Base-by-base conservation (phyloP, 2,113 vertebrate genomes). In the Myxocyprinus asiaticus region DNA sequence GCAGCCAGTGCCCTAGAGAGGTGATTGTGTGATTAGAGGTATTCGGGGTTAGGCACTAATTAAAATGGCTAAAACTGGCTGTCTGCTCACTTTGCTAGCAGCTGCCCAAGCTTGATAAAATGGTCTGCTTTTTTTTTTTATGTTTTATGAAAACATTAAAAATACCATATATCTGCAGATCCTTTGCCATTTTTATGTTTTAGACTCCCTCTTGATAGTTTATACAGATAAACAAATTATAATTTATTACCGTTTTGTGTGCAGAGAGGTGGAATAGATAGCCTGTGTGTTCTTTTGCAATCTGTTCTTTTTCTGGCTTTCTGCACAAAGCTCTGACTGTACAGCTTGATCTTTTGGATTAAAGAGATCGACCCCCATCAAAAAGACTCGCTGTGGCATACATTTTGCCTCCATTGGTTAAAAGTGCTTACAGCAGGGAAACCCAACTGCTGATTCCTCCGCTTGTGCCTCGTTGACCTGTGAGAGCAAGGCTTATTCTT, bases 391-490 rank as follows among this genome's bases (percentile, higher is more conserved):
- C 84, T 82, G 85, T 87, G 84, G 87, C 87, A 86, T 87, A 84
- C 87, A 86, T 92, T 33, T 90, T 89, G 88, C 90, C 89, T 89
- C 91, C 85, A 88, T 77, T 83, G 88, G 88, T 81, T 55, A 87
- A 92, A 93, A 92, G 78, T 81, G 91, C 92, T 93, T 94, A 91
- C 88, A 88, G 89, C 88, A 80, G 91, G 87, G 90, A 90, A 92
- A 85, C 88, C 81, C 78, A 67, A 87, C 86, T 90, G 92, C 92
- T 92, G 92, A 92, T 92, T 92, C 92, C 89, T 86, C 87, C 86
- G 84, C 84, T 61, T 89, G 87, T 88, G 83, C 88, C 85, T 92
- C 90, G 86, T 88, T 91, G 91, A 92, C 92, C 93, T 91, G 88
- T 88, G 88, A 90, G 90, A 90, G 87, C 86, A 83, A 83, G 88